Evolutionary conservation across 1,140 invertebrate species (phyloP).

Genomic region (Drusus annulatus): DNA sequence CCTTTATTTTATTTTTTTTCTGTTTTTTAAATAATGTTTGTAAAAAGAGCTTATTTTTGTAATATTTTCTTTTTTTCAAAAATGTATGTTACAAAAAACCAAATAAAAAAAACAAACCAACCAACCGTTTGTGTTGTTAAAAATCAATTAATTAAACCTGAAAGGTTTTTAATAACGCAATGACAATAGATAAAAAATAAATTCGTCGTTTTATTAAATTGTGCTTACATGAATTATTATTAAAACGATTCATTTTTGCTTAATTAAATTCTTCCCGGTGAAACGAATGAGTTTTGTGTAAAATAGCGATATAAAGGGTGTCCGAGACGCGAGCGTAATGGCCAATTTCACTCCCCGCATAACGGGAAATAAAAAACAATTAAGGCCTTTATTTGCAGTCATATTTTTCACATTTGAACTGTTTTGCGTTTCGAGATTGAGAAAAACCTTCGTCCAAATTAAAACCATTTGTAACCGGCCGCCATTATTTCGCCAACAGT

Average conservation of each 20-base stretch:
- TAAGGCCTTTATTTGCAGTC: conserved; percentile 35
- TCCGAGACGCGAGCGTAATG: conserved; percentile 15
- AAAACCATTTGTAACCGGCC: background rate
- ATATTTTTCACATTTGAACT: conserved; percentile 17
- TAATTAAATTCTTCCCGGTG: conserved; percentile 44
- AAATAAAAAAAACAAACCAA: too few species aligned
- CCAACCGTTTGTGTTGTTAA: too few species aligned
- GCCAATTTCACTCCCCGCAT: conserved; percentile 5
- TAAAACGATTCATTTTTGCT: conserved; percentile 39
- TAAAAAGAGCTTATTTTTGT: too few species aligned
- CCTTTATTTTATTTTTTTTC: too few species aligned
- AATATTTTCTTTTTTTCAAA: too few species aligned
- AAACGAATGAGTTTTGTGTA: conserved; percentile 32
- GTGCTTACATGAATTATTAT: conserved; percentile 55
- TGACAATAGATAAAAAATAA: conserved; percentile 4
- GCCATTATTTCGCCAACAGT: conserved; percentile 6
- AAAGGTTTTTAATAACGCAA: background rate
- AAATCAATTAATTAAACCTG: too few species aligned
- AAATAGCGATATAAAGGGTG: conserved; percentile 20
- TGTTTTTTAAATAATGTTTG: too few species aligned
- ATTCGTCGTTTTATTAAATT: conserved; percentile 49
- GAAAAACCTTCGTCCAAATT: conserved; percentile 27
- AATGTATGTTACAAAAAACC: too few species aligned
- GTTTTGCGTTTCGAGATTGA: conserved; percentile 26
- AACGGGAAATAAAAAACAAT: conserved; percentile 22